Evolutionary conservation across 2,888 invertebrate genomes (phyloP).

Genomic region (Eupithecia insigniata): DNA sequence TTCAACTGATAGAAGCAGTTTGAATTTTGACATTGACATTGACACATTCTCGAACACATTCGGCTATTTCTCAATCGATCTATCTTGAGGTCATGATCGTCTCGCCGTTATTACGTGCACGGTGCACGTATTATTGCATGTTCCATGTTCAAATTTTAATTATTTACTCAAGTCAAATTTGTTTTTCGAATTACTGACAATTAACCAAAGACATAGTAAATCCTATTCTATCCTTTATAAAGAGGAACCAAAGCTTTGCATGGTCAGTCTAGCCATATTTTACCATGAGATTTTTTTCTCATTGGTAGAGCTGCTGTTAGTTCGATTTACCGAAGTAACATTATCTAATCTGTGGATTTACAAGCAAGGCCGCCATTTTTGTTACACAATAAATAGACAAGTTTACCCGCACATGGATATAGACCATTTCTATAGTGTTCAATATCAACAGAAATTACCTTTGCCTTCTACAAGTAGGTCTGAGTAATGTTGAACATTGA

Average conservation of each 20-base stretch:
- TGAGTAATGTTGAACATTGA: not conserved
- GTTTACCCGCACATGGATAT: not conserved
- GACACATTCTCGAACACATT: slow-evolving; percentile 25
- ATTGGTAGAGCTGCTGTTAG: not conserved
- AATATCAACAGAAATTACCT: not conserved
- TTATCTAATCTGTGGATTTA: too few species aligned
- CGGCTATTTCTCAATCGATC: slow-evolving; percentile 24
- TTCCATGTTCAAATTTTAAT: slow-evolving; percentile 20
- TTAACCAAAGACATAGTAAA: not conserved
- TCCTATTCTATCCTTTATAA: not conserved
- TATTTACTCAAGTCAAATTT: not conserved
- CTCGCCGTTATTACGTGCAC: slow-evolving; percentile 14
- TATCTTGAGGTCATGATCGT: slow-evolving; percentile 34
- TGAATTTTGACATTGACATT: slow-evolving; percentile 34
- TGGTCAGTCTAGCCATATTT: not conserved
- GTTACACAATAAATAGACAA: not conserved
- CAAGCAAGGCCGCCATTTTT: not conserved
- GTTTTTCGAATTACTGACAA: not conserved
- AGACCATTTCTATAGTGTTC: not conserved
- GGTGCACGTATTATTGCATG: slow-evolving; percentile 3
- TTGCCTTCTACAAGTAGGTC: not conserved
- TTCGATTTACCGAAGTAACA: too few species aligned
- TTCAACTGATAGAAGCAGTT: slow-evolving; percentile 7
- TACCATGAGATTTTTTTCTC: not conserved
- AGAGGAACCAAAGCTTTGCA: not conserved